phyloP scores from a whole-genome alignment of 1,140 invertebrate species.

The Battus philenor region DNA sequence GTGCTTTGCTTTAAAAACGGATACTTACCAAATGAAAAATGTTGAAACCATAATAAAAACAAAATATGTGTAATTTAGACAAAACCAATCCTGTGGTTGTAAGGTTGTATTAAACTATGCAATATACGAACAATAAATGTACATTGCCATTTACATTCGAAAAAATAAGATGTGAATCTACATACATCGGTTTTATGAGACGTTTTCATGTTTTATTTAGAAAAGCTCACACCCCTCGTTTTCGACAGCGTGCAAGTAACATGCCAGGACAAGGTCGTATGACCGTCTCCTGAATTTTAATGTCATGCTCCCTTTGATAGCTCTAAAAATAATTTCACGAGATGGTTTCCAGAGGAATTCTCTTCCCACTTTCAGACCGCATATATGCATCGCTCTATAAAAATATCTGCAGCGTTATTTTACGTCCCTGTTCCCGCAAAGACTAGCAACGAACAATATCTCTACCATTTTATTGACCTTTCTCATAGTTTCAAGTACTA shows the following conservation, averaged over 20 bases:
- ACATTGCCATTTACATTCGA: not conserved
- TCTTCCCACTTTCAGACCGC: slow-evolving; percentile 23
- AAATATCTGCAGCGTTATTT: slow-evolving; percentile 41
- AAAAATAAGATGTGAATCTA: slow-evolving; percentile 15
- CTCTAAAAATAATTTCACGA: slow-evolving; percentile 62
- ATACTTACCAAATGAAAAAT: no score
- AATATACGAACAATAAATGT: not conserved
- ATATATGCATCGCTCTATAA: slow-evolving; percentile 32
- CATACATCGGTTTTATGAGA: slow-evolving; percentile 29
- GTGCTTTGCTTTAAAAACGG: no score
- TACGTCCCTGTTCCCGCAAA: slow-evolving; percentile 28
- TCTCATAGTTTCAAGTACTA: slow-evolving; percentile 32
- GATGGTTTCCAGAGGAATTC: slow-evolving; percentile 31
- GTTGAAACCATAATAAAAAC: no score
- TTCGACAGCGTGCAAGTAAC: slow-evolving; percentile 24
- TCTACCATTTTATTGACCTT: slow-evolving; percentile 30
- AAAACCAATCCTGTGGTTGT: no score
- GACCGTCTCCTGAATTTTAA: slow-evolving; percentile 65
- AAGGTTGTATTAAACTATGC: no score
- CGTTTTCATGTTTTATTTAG: slow-evolving; percentile 55
- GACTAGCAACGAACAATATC: slow-evolving; percentile 34
- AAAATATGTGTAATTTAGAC: no score
- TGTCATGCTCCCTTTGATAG: slow-evolving; percentile 56
- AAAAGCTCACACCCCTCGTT: slow-evolving; percentile 31
- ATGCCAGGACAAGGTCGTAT: slow-evolving; percentile 46